A percentile compares a stretch with the other conserved stretches of the same genome.
phyloP scores from a whole-genome alignment of 2,113 vertebrate species.

The Tor tambroides region DNA sequence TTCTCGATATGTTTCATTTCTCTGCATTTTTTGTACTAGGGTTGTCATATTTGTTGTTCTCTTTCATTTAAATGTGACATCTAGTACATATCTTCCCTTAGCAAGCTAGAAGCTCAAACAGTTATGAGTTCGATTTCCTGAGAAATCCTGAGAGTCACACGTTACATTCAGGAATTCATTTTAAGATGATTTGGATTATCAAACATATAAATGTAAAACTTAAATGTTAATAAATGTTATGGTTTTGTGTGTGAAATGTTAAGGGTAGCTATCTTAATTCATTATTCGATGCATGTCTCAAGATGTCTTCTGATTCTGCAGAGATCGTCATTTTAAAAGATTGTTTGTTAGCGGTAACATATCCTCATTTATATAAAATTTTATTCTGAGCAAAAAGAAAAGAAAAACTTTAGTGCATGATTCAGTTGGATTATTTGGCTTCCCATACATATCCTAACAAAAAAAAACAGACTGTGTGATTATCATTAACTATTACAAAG shows the following conservation, averaged over 20 bases:
- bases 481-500: too few relatives aligned
- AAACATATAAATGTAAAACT: too few relatives aligned
- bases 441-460: not conserved
- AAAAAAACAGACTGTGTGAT: not conserved
- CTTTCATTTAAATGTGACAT: not conserved
- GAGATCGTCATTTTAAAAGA: not conserved
- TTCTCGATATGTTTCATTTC: not conserved
- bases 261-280: not conserved
- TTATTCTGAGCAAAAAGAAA: not conserved
- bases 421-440: not conserved
- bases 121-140: not conserved
- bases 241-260: not conserved
- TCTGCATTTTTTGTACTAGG: not conserved
- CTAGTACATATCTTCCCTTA: not conserved
- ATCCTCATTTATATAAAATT: not conserved
- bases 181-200: not conserved
- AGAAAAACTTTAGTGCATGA: not conserved
- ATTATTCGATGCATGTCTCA: not conserved
- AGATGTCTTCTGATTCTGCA: not conserved
- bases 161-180: not conserved
- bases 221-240: too few relatives aligned
- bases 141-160: too few relatives aligned
- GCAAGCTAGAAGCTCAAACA: not conserved
- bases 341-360: not conserved
- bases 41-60: not conserved